Conservation (phyloP, 2,888 invertebrate genomes). For the Spodoptera picta region DNA sequence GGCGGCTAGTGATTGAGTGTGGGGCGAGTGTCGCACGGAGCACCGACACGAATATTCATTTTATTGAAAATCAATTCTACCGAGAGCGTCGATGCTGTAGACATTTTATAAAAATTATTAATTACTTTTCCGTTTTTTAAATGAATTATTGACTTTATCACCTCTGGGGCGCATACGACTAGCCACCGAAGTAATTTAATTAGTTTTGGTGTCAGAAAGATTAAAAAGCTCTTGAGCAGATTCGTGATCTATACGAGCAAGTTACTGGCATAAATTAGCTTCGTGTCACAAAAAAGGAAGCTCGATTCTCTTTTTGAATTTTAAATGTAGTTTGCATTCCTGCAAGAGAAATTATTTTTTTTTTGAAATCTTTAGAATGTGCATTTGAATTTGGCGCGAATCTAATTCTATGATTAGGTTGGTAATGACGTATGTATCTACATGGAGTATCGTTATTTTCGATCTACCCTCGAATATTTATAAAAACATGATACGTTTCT, state of each 20-base stretch:
- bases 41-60: constrained; percentile 67
- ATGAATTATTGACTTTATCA: constrained; percentile 61
- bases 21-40: constrained; percentile 52
- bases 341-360: constrained; percentile 30
- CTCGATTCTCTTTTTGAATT: constrained; percentile 42
- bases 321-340: constrained; percentile 47
- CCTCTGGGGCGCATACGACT: constrained; percentile 42
- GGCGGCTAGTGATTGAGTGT: constrained; percentile 62
- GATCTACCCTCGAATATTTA: constrained; percentile 20
- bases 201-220: constrained; percentile 58
- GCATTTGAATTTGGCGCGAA: constrained; percentile 27
- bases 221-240: constrained; percentile 55
- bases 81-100: constrained; percentile 35
- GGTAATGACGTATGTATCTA: constrained; percentile 4
- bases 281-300: constrained; percentile 47
- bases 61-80: constrained; percentile 68
- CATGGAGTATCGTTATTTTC: constrained; percentile 1
- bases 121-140: constrained; percentile 57
- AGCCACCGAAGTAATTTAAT: constrained; percentile 52
- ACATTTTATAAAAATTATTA: constrained; percentile 58
- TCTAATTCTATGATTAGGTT: constrained; percentile 30
- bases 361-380: constrained; percentile 21
- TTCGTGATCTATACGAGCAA: constrained; percentile 53
- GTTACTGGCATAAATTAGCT: constrained; percentile 51
- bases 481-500: constrained; percentile 55